Conservation (phyloP, 2,113 vertebrate species). For the Neotragus pygmaeus region DNA sequence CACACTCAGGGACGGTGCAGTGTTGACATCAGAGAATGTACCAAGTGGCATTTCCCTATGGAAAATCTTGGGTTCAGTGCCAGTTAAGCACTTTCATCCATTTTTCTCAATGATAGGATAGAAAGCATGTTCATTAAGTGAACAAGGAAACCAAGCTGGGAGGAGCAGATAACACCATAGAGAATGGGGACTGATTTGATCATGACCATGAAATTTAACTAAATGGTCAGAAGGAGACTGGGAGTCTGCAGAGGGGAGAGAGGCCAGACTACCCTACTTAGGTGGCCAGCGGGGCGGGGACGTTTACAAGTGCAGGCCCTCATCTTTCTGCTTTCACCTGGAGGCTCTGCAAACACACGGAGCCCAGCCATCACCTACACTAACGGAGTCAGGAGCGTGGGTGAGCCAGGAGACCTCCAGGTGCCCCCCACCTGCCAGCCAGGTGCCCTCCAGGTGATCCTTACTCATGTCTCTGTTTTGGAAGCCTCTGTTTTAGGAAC, state of each 20-base stretch:
- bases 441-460: too few relatives aligned
- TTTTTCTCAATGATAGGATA: background rate
- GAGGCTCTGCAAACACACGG: accelerated
- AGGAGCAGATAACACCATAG: background rate
- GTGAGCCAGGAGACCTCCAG: accelerated
- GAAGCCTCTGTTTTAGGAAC: too few relatives aligned
- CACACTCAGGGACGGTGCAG: background rate
- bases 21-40: accelerated
- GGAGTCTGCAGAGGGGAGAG: accelerated
- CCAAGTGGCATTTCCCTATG: background rate
- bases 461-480: accelerated
- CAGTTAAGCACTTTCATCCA: background rate
- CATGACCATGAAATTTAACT: background rate
- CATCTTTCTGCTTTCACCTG: accelerated
- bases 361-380: background rate
- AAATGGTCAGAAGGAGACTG: background rate
- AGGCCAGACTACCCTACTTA: accelerated
- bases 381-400: accelerated
- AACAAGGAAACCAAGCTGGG: background rate
- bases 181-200: background rate
- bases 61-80: background rate
- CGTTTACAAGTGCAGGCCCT: accelerated
- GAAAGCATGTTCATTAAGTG: background rate
- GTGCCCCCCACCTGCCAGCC: too few relatives aligned
- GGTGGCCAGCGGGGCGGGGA: accelerated